Base-by-base conservation (phyloP, 2,888 invertebrate species). In the Drosophila suboccidentalis region DNA sequence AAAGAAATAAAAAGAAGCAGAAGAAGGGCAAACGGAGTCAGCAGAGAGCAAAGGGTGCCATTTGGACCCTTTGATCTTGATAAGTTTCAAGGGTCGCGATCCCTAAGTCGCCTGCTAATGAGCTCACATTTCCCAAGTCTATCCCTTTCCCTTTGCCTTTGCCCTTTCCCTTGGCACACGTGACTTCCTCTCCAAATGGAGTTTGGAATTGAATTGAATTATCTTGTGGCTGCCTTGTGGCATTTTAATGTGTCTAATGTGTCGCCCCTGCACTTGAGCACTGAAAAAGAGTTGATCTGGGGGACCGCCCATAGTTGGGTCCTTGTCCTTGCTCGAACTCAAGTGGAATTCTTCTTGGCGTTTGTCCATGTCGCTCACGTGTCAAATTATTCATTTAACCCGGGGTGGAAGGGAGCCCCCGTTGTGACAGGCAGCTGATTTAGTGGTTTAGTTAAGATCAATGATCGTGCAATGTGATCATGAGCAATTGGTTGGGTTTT, bases 191-290 rank as follows among this genome's bases (percentile, higher is more conserved):
- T 53, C 15, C 58, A 51, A 64, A 55, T 69, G 57, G 54, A 72
- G 79, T 75, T 64, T 15, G 10, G 5, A n/a, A 17, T 17, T 58
- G 61, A 69, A 84, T 85, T 87, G 72, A 85, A 80, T 75, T 76
- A 80, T 87, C 78, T 71, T 69, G 63, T 60, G 85, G 72, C 71
- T 69, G 72, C 77, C 72, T 76, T 80, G 81, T 82, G 81, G 89
- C 86, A 86, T 88, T 88, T 86, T 88, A 88, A 87, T 87, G 87
- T 86, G 83, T 75, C 72, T 80, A 77, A 85, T 82, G 69, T 85
- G 88, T 87, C 88, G 78, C 84, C 71, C 74, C 69, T 65, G 39
- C 51, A 58, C 47, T 70, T 65, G 4, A 22, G 22, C 22, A 22
- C 22, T 22, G 60, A 36, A 17, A 64, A 86, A 86, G 83, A 88